A percentile compares a stretch with the other conserved stretches of the same genome.
phyloP scores from a whole-genome alignment of 1,140 invertebrate species.

The Camponotus pennsylvanicus region DNA sequence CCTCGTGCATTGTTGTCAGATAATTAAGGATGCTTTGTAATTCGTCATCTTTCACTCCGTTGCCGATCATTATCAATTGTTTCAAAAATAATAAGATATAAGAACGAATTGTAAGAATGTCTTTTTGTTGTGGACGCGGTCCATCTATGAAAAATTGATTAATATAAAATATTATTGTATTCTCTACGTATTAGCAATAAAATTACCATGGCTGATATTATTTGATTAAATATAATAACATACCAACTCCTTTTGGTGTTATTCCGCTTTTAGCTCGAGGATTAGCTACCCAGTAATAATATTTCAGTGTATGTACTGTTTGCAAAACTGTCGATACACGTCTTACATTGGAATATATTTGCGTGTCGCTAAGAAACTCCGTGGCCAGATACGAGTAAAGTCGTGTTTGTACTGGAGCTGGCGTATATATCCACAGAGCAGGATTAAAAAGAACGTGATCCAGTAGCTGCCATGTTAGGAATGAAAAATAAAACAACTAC shows the following conservation, averaged over 20 bases:
- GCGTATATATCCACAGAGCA: slow-evolving; percentile 99
- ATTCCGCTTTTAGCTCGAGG: slow-evolving; percentile 98
- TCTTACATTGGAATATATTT: slow-evolving; percentile 98
- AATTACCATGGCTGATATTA: neutral
- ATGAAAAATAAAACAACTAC: slow-evolving; percentile 92
- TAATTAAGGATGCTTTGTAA: slow-evolving; percentile 99
- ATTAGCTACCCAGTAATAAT: slow-evolving; percentile 99
- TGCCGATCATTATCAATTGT: slow-evolving; percentile 98
- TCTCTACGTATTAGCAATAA: neutral
- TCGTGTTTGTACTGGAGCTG: slow-evolving; percentile 97
- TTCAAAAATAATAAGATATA: slow-evolving; percentile 98
- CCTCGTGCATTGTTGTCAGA: slow-evolving; percentile 98
- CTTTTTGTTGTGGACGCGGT: slow-evolving; percentile 96
- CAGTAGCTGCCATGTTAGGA: slow-evolving; percentile 96
- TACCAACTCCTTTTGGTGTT: slow-evolving; percentile 97
- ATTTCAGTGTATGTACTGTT: slow-evolving; percentile 99
- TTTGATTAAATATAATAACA: slow-evolving; percentile 75
- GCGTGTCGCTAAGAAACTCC: slow-evolving; percentile 98
- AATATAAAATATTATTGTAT: neutral
- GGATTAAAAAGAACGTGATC: slow-evolving; percentile 99
- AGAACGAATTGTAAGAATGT: slow-evolving; percentile 96
- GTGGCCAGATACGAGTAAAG: slow-evolving; percentile 99
- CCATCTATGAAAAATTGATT: slow-evolving; percentile 91
- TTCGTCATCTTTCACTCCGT: slow-evolving; percentile 99
- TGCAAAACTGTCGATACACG: slow-evolving; percentile 98